Conservation (phyloP, 2,888 invertebrate species). For the Drosophila kanekoi region DNA sequence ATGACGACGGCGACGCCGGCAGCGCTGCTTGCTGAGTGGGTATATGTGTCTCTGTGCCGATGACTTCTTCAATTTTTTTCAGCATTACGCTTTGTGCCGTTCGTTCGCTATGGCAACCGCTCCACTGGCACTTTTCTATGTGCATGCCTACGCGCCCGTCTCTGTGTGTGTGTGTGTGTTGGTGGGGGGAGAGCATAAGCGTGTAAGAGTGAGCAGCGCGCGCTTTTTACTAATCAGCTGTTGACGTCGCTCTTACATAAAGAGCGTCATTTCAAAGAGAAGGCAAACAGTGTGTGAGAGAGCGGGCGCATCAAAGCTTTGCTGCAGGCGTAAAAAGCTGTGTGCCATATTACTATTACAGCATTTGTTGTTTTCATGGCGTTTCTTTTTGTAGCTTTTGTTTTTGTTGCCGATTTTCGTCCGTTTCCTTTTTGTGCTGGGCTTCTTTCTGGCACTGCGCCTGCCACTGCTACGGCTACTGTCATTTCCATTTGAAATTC, state of each 20-base stretch:
- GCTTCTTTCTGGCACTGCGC: slow-evolving; percentile 38
- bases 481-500: slow-evolving; percentile 69
- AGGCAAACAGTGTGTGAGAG: not conserved
- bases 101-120: slow-evolving; percentile 80
- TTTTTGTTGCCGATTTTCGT: slow-evolving; percentile 46
- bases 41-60: slow-evolving; percentile 84
- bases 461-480: slow-evolving; percentile 45
- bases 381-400: not conserved
- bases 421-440: slow-evolving; percentile 62
- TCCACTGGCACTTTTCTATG: slow-evolving; percentile 47
- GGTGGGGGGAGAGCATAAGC: slow-evolving; percentile 9
- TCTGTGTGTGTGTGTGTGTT: slow-evolving; percentile 20
- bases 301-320: slow-evolving; percentile 33
- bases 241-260: slow-evolving; percentile 44
- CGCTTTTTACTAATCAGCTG: slow-evolving; percentile 72
- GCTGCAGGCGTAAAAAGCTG: slow-evolving; percentile 59
- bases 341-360: slow-evolving; percentile 64
- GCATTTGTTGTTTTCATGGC: slow-evolving; percentile 45
- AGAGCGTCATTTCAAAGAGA: slow-evolving; percentile 2
- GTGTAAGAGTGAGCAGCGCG: slow-evolving; percentile 46
- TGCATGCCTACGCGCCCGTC: slow-evolving; percentile 10
- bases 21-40: slow-evolving; percentile 77
- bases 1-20: slow-evolving; percentile 31
- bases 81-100: slow-evolving; percentile 73
- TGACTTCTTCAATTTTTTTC: slow-evolving; percentile 76